Evolutionary conservation across 2,113 vertebrate species (phyloP).

Genomic region (Paradoxurus hermaphroditus): DNA sequence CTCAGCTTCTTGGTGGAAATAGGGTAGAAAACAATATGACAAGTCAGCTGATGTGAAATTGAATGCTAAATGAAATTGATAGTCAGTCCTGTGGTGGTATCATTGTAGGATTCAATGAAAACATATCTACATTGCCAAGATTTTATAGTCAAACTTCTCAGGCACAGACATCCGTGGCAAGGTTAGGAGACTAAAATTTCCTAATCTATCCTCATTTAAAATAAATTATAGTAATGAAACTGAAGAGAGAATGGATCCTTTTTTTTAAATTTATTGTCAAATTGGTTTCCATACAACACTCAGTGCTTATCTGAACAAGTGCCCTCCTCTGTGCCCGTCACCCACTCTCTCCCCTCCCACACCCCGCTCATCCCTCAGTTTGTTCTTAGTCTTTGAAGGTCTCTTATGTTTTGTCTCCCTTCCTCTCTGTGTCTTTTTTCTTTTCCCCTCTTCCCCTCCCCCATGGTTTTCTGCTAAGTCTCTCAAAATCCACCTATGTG

Average conservation of each 20-base stretch:
- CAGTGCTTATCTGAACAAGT: no score
- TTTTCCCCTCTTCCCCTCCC: no score
- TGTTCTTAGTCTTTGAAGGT: no score
- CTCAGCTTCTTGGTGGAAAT: not conserved
- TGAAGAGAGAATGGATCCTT: not conserved
- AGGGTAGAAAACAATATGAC: not conserved
- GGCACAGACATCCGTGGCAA: not conserved
- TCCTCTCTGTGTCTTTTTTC: no score
- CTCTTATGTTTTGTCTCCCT: no score
- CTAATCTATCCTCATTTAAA: not conserved
- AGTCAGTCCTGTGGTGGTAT: not conserved
- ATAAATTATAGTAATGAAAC: not conserved
- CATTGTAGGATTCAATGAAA: not conserved
- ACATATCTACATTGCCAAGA: not conserved
- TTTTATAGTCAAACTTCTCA: not conserved
- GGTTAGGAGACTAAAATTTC: not conserved
- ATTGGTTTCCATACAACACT: no score
- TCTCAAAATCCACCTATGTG: no score
- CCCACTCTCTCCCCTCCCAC: no score
- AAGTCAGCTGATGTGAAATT: constrained; percentile 4
- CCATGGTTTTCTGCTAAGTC: no score
- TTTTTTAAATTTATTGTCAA: no score
- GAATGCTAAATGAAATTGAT: not conserved
- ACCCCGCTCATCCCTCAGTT: no score
- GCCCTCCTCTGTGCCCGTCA: no score